Percentiles rank a stretch among this genome's conserved stretches.
Conservation (phyloP, 2,888 invertebrate genomes). For the Tetrapedia diversipes region DNA sequence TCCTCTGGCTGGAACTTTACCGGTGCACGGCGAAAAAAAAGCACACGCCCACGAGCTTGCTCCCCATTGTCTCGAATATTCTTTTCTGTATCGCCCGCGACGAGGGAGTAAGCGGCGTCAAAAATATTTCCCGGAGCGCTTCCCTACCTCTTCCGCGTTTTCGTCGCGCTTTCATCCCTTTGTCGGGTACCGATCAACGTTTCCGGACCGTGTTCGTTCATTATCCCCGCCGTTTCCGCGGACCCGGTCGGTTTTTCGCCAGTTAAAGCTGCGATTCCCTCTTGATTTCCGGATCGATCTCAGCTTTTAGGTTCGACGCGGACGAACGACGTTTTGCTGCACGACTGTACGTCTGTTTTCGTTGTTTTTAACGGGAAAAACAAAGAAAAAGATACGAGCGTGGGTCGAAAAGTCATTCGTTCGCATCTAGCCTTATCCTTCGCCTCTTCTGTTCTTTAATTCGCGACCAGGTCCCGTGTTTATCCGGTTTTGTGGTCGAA, state of each 20-base stretch:
- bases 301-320: too few relatives aligned
- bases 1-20: constrained; percentile 62
- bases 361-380: too few relatives aligned
- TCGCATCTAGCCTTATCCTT: too few relatives aligned
- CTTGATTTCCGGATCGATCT: not conserved
- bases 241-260: not conserved
- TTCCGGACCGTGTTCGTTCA: constrained; percentile 33
- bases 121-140: constrained; percentile 69
- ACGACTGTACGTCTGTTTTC: too few relatives aligned
- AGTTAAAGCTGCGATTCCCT: not conserved
- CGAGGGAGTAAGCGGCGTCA: constrained; percentile 67
- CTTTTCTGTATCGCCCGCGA: constrained; percentile 66
- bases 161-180: constrained; percentile 42
- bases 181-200: constrained; percentile 53
- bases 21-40: constrained; percentile 46
- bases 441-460: not conserved
- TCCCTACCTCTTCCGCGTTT: constrained; percentile 4
- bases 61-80: constrained; percentile 69
- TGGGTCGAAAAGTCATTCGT: too few relatives aligned
- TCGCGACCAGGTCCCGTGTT: not conserved
- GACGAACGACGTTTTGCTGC: too few relatives aligned
- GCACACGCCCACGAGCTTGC: constrained; percentile 62
- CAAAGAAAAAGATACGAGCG: too few relatives aligned
- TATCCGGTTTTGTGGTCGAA: not conserved
- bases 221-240: constrained; percentile 15